These are phyloP conservation scores for Oophaga pumilio DNA, from an alignment of 2,113 vertebrate species.

Conservation along the genomic window DNA sequence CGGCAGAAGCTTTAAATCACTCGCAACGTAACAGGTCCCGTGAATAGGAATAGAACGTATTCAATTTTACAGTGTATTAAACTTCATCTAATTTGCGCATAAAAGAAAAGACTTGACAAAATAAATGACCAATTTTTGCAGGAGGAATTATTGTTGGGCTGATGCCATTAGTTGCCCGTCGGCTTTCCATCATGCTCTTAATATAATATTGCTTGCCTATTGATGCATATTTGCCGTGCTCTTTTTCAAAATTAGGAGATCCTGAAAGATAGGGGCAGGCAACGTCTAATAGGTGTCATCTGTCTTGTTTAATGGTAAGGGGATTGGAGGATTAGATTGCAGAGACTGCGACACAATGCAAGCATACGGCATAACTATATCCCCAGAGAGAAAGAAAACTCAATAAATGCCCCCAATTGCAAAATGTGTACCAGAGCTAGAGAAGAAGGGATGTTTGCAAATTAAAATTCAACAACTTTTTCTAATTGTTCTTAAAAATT, in stretches of 20 bases:
- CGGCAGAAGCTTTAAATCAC: slow-evolving; percentile 74
- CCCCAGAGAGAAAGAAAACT: background rate
- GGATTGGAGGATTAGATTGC: slow-evolving; percentile 78
- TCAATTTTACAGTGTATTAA: slow-evolving; percentile 85
- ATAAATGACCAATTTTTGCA: slow-evolving; percentile 87
- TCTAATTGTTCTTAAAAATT: too few relatives aligned
- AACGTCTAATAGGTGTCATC: slow-evolving; percentile 77
- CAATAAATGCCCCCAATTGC: background rate
- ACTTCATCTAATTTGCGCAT: slow-evolving; percentile 82
- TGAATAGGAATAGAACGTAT: slow-evolving; percentile 81
- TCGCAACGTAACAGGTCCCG: slow-evolving; percentile 68
- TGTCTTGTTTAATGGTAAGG: slow-evolving; percentile 77
- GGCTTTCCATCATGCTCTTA: slow-evolving; percentile 83
- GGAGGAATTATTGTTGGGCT: slow-evolving; percentile 83
- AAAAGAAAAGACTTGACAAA: slow-evolving; percentile 80
- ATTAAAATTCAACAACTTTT: too few relatives aligned
- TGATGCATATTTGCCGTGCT: slow-evolving; percentile 78
- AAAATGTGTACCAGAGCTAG: background rate
- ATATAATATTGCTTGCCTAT: slow-evolving; percentile 84
- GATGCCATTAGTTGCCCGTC: slow-evolving; percentile 77
- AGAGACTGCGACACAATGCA: slow-evolving; percentile 70
- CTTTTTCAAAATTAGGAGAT: slow-evolving; percentile 80
- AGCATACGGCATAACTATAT: background rate
- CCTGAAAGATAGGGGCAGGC: slow-evolving; percentile 71
- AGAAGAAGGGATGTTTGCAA: too few relatives aligned